These are phyloP conservation scores for Cyphomyrus discorhynchus DNA, from an alignment of 2,113 vertebrate species.

Conservation along the genomic window DNA sequence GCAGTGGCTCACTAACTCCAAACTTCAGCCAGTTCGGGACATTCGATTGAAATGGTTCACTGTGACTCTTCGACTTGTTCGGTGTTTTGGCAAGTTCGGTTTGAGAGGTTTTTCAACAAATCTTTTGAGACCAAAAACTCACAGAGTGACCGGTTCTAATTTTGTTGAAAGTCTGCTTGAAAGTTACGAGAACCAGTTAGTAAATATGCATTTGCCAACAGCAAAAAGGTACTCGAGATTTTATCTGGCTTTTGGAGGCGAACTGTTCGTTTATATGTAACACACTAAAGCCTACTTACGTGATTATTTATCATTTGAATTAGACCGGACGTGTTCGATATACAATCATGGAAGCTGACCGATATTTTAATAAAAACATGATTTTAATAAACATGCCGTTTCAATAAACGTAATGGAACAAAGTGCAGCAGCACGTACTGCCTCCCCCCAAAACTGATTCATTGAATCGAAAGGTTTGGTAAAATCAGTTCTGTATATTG, in stretches of 20 bases:
- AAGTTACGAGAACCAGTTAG: not conserved
- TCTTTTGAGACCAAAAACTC: not conserved
- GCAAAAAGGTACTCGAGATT: not conserved
- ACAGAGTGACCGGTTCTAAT: too few species aligned
- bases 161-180: too few species aligned
- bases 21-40: not conserved
- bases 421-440: not conserved
- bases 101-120: not conserved
- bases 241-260: not conserved
- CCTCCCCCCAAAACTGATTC: not conserved
- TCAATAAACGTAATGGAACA: not conserved
- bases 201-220: not conserved
- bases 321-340: not conserved
- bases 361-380: not conserved
- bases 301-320: not conserved
- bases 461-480: not conserved
- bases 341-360: too few species aligned
- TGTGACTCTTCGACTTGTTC: not conserved
- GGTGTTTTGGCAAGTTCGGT: not conserved
- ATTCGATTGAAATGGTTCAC: not conserved
- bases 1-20: too few species aligned
- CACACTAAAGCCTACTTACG: not conserved
- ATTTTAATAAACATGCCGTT: not conserved
- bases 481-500: not conserved
- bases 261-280: not conserved